A percentile compares a stretch with the other conserved stretches of the same genome.
phyloP scores from a whole-genome alignment of 2,888 invertebrate species.

The Corbicula japonica region DNA sequence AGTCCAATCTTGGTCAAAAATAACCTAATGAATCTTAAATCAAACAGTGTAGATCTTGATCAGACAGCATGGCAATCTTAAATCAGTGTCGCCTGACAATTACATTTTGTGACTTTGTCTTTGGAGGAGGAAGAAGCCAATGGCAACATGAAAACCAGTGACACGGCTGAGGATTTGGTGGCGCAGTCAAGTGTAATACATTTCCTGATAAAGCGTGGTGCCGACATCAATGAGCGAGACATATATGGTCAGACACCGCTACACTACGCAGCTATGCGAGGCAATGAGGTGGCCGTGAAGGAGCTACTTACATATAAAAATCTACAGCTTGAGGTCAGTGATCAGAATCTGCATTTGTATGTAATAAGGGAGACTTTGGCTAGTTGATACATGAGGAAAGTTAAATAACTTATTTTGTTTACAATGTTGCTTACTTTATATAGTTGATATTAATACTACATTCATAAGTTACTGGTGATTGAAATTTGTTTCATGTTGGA shows the following conservation, averaged over 20 bases:
- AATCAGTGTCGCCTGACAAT: too few relatives aligned
- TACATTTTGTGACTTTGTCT: too few relatives aligned
- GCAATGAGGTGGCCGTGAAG: constrained; percentile 91
- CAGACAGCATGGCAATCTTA: too few relatives aligned
- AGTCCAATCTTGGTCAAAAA: too few relatives aligned
- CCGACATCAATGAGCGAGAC: constrained; percentile 90
- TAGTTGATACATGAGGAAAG: too few relatives aligned
- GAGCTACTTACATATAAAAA: constrained; percentile 90
- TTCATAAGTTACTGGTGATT: background rate
- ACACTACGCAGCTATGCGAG: constrained; percentile 93
- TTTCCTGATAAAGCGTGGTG: constrained; percentile 86
- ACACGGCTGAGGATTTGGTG: constrained; percentile 60
- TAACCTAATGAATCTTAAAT: too few relatives aligned
- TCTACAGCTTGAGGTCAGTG: constrained; percentile 89
- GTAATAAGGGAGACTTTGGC: background rate
- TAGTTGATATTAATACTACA: background rate
- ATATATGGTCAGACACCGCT: constrained; percentile 90
- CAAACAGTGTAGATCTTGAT: too few relatives aligned
- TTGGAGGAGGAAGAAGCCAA: constrained; percentile 38
- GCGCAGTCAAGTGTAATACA: constrained; percentile 71
- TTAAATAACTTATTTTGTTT: too few relatives aligned
- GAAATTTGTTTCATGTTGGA: too few relatives aligned
- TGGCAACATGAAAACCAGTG: constrained; percentile 52
- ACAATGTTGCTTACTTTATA: background rate
- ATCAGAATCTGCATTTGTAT: background rate